Conservation (phyloP, 2,113 vertebrate species). For the Ranitomeya imitator region DNA sequence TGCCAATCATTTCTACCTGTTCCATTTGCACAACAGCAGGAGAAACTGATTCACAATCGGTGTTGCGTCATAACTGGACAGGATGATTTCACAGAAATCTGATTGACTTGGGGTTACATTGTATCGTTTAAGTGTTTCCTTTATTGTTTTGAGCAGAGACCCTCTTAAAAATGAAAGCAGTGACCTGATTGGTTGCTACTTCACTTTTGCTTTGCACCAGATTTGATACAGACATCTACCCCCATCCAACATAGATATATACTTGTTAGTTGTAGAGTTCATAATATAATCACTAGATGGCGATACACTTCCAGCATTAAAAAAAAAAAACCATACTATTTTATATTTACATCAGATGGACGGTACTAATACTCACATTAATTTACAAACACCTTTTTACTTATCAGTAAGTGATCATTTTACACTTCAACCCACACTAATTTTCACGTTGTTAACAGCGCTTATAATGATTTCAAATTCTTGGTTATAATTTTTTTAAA, state of each 20-base stretch:
- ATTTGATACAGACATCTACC: neutral
- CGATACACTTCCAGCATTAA: neutral
- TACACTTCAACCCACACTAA: neutral
- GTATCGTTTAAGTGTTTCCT: no score
- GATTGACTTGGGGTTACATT: no score
- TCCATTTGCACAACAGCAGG: no score
- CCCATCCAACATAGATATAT: neutral
- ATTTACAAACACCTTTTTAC: neutral
- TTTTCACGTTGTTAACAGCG: neutral
- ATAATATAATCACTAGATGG: neutral
- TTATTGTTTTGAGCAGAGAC: no score
- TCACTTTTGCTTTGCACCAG: no score
- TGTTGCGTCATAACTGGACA: no score
- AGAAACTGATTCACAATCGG: no score
- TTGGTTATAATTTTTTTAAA: neutral
- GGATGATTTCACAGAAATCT: no score
- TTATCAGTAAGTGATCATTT: neutral
- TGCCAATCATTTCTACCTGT: no score
- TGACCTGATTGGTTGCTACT: no score
- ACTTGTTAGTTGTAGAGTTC: neutral
- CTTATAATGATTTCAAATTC: neutral
- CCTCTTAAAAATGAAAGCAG: no score
- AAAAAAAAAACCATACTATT: neutral
- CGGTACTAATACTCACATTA: neutral
- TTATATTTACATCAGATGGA: neutral